Evolutionary conservation across 2,113 vertebrate genomes (phyloP).

Genomic region (Scytalopus superciliaris): DNA sequence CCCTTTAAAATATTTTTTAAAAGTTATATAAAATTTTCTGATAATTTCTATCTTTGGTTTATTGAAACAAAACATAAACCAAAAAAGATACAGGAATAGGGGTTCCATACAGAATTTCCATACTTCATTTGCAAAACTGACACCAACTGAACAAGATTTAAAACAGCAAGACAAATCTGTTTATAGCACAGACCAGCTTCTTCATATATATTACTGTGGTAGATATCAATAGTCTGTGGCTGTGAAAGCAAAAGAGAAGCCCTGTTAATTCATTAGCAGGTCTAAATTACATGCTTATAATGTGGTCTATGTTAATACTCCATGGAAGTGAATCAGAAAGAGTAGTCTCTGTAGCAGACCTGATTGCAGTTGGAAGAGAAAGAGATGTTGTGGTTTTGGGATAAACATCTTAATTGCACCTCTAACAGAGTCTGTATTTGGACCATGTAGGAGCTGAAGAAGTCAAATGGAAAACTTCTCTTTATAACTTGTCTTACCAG

Average conservation of each 20-base stretch:
- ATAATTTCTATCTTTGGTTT: neutral
- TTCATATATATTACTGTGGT: neutral
- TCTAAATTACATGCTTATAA: neutral
- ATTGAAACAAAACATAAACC: neutral
- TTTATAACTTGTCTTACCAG: neutral
- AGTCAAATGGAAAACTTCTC: neutral
- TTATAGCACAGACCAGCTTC: neutral
- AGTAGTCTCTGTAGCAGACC: neutral
- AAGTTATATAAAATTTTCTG: neutral
- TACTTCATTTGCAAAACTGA: neutral
- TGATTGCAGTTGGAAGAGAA: neutral
- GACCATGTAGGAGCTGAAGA: neutral
- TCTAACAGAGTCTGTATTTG: neutral
- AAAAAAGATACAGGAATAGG: neutral
- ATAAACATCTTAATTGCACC: neutral
- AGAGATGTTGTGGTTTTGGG: neutral
- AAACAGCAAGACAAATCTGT: neutral
- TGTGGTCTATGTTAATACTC: neutral
- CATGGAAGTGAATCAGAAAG: neutral
- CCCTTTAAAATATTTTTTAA: neutral
- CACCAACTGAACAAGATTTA: neutral
- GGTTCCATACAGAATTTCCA: neutral
- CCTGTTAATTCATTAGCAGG: neutral
- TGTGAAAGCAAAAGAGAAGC: neutral
- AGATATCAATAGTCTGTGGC: neutral